These are phyloP conservation scores for Alentia gelatinosa DNA, from an alignment of 2,888 invertebrate species.

Conservation along the genomic window DNA sequence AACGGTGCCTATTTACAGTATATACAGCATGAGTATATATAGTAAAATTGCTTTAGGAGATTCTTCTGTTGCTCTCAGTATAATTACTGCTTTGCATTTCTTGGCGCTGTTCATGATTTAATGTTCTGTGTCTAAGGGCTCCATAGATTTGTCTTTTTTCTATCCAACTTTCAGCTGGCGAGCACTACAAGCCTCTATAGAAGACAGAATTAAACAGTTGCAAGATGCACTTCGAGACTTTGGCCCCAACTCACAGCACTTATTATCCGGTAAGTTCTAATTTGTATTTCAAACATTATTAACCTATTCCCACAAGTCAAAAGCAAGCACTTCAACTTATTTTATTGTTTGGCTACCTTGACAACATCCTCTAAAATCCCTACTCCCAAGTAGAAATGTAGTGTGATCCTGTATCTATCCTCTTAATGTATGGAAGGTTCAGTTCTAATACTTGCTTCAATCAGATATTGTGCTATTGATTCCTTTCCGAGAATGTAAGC, in stretches of 20 bases:
- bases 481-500: neutral
- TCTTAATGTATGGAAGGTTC: neutral
- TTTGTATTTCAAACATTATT: too few species aligned
- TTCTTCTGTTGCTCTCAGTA: too few species aligned
- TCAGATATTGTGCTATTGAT: neutral
- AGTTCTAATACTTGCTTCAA: neutral
- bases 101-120: too few species aligned
- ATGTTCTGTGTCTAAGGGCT: too few species aligned
- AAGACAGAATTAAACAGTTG: constrained; percentile 89
- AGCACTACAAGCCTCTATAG: constrained; percentile 90
- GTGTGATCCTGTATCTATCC: neutral
- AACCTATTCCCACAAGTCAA: too few species aligned
- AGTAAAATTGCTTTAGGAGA: too few species aligned
- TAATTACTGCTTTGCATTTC: too few species aligned
- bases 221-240: constrained; percentile 91
- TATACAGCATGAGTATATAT: too few species aligned
- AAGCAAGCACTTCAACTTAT: too few species aligned
- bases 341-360: too few species aligned
- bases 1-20: too few species aligned
- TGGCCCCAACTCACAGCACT: constrained; percentile 85
- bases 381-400: neutral
- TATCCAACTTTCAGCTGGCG: constrained; percentile 87
- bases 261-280: constrained; percentile 78
- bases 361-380: neutral
- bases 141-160: neutral